phyloP scores from a whole-genome alignment of 2,797 vertebrate species.

The Takifugu rubripes region DNA sequence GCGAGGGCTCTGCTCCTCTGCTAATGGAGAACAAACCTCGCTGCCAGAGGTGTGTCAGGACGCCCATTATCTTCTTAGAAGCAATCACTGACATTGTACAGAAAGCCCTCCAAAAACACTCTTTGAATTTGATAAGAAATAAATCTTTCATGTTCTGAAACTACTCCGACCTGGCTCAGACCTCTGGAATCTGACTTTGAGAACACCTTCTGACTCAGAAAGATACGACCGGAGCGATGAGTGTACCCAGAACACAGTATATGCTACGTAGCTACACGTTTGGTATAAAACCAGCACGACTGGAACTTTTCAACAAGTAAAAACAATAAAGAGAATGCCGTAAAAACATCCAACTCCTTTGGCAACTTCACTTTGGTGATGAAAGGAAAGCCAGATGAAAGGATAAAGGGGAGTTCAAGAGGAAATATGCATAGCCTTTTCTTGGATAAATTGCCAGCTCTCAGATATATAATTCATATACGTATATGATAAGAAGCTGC shows the following conservation, averaged over 20 bases:
- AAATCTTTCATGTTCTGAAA: constrained; percentile 7
- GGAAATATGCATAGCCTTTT: not conserved
- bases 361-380: constrained; percentile 18
- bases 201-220: not conserved
- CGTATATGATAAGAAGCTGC: too few species aligned
- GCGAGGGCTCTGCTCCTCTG: constrained; percentile 39
- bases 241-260: too few species aligned
- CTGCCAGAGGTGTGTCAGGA: constrained; percentile 38
- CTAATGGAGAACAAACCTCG: constrained; percentile 54
- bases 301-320: constrained; percentile 13
- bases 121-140: constrained; percentile 13
- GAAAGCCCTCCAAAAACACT: constrained; percentile 17
- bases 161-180: not conserved
- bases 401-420: constrained; percentile 4
- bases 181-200: not conserved
- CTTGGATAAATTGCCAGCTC: not conserved
- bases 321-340: constrained; percentile 5
- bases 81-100: constrained; percentile 6
- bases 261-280: too few species aligned
- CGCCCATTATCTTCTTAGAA: constrained; percentile 36
- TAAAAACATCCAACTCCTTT: constrained; percentile 11
- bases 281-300: not conserved
- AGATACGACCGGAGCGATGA: not conserved
- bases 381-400: constrained; percentile 42
- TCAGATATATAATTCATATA: not conserved